Evolutionary conservation across 2,797 vertebrate genomes (phyloP), one percentile per base, ranked within the genome.

Genomic region (Danio tinwini): DNA sequence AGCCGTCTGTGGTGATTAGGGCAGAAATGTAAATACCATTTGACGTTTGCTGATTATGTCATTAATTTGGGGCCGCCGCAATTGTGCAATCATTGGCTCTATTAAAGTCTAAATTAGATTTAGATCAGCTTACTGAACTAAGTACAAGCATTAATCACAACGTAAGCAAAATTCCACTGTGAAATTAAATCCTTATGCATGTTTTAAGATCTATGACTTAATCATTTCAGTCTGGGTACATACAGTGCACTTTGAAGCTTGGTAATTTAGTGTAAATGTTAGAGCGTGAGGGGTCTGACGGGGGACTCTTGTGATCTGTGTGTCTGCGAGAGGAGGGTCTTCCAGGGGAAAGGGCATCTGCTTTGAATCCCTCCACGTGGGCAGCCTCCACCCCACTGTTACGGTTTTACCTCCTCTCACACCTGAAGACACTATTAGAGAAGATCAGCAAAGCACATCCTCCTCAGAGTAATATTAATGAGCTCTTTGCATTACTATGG

Each of bases 231-330:
- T 84, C 63, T 72, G 53, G 69, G 73, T 75, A 17, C 52, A 65
- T 79, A 42, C 3, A 13, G 59, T 49, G 74, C 83, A 86, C 81
- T 85, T 88, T 90, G 85, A 88, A 83, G 87, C 82, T 78, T 55
- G 74, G 82, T 91, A 87, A 91, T 92, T 91, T 78, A 88, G 89
- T 87, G 87, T 85, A 91, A 93, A 92, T 91, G 87, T 91, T 93
- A 91, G 81, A 50, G 19, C 59, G 75, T 80, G 77, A 56, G 53
- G 76, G 72, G 64, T 85, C 88, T 58, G 52, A 84, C 85, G 82
- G 74, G 84, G 76, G 59, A 67, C 79, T 67, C 71, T 77, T 82
- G 68, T 81, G 83, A 76, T 86, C 80, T 82, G 75, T 76, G 86
- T 82, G 78, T 86, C 87, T 84, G 76, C 74, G n/a, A 70, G 67